Evolutionary conservation across 2,888 invertebrate species (phyloP).

Genomic region (Mechanitis messenoides): DNA sequence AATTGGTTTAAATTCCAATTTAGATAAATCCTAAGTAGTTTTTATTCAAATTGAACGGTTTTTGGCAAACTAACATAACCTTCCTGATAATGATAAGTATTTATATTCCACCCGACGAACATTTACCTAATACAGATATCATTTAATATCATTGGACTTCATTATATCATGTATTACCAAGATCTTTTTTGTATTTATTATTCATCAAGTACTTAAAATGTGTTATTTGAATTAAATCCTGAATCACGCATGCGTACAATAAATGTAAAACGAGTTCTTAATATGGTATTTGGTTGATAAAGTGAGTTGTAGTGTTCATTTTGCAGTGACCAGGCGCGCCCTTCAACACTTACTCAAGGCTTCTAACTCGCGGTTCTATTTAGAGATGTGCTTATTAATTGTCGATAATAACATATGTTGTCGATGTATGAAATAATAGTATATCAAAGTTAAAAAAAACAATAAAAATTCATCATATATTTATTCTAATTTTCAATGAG

Average conservation of each 20-base stretch:
- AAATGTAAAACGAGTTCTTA: slow-evolving; percentile 23
- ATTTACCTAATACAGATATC: background rate
- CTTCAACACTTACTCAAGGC: slow-evolving; percentile 29
- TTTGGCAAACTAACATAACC: too few species aligned
- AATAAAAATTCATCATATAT: background rate
- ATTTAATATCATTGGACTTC: too few species aligned
- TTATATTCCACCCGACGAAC: background rate
- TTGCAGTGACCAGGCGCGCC: slow-evolving; percentile 30
- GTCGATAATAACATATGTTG: slow-evolving; percentile 11
- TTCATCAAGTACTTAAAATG: too few species aligned
- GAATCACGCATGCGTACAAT: too few species aligned
- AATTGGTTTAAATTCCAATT: too few species aligned
- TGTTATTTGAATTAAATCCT: too few species aligned
- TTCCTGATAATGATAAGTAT: too few species aligned
- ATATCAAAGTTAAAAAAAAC: background rate
- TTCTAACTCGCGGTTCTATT: slow-evolving; percentile 28
- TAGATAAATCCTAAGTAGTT: too few species aligned
- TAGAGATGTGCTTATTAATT: slow-evolving; percentile 10
- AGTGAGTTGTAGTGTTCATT: slow-evolving; percentile 7
- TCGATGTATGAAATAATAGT: background rate
- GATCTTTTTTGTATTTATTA: too few species aligned
- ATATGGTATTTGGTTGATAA: slow-evolving; percentile 25
- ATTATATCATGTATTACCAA: too few species aligned
- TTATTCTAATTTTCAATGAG: background rate
- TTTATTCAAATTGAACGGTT: too few species aligned